Evolutionary conservation across 2,888 invertebrate species (phyloP), one percentile per base, ranked within the genome.

Genomic region (Proisotoma minuta): DNA sequence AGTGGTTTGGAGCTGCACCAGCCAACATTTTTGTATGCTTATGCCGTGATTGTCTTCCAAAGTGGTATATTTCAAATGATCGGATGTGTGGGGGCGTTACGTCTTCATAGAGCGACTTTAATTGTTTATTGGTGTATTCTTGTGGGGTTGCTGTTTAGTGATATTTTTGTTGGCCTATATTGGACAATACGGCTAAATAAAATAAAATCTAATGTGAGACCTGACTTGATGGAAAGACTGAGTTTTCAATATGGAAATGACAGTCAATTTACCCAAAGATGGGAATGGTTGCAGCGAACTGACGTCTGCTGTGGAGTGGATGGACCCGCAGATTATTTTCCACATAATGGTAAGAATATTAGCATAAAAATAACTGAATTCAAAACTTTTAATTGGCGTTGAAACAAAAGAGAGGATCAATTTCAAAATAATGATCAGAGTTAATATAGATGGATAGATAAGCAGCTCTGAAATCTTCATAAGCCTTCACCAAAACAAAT

Each of bases 101-200:
- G 88, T 60, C 85, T 91, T 64, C 89, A 87, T 75, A 89, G 89
- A 76, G 84, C 86, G 66, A 83, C 91, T 74, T 83, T 91, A 63
- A 88, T 89, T 81, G 86, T 87, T 66, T 91, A 91, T 78, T 91
- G 90, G 90, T 80, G 89, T 63, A 82, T 90, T 28, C 80, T 91
- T 70, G 81, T 91, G 47, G 86, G 87, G 26, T 81, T 91, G 56
- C 83, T 91, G 59, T 86, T 89, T 75, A 91, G 91, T 63, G 91
- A 91, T 82, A 86, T 87, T 18, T 84, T 90, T 56, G 84, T 91
- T 69, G 91, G 91, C 51, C 85, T 90, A 61, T 88, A 88, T 75
- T 91, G 91, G 91, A 86, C 90, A 68, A 88, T 89, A 78, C 82
- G 87, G 40, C 87, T 87, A 77, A 87, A 88, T 76, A 82, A 83